A percentile compares a stretch with the other conserved stretches of the same genome.
These are phyloP conservation scores for Enteromius paludinosus DNA, from an alignment of 2,797 vertebrate genomes.

Conservation along the genomic window DNA sequence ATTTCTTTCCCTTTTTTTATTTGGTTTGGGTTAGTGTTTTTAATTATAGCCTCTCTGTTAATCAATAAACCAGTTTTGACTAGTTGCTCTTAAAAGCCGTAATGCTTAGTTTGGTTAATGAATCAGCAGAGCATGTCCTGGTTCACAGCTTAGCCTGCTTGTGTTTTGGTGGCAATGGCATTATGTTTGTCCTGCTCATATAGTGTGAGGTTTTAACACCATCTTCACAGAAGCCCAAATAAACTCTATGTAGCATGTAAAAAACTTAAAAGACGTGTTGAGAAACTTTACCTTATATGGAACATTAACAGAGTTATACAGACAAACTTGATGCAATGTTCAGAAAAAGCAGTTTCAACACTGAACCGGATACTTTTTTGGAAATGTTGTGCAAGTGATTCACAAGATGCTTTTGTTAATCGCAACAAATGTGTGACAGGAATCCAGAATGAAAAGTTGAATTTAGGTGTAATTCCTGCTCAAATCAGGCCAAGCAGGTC, in stretches of 20 bases:
- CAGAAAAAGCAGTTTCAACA: conserved; percentile 29
- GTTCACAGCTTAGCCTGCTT: background rate
- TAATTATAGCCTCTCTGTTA: background rate
- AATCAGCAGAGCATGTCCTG: background rate
- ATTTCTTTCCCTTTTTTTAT: background rate
- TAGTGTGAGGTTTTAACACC: background rate
- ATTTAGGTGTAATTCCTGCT: background rate
- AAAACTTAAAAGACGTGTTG: background rate
- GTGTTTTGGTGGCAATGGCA: background rate
- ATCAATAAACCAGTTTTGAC: background rate
- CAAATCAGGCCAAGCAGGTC: no score
- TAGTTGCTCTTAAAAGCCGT: background rate
- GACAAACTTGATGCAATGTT: conserved; percentile 3
- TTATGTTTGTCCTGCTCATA: background rate
- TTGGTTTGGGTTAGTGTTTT: background rate
- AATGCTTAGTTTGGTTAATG: background rate
- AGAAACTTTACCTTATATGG: conserved; percentile 15
- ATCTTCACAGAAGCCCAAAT: background rate
- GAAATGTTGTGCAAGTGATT: background rate
- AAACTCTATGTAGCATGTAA: background rate
- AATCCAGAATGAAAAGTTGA: background rate
- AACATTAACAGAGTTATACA: background rate
- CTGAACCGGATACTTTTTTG: background rate
- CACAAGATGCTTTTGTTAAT: background rate
- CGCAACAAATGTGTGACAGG: background rate